A percentile compares a stretch with the other conserved stretches of the same genome.
Evolutionary conservation across 2,797 vertebrate genomes (phyloP).

Genomic region (Karalla daura): DNA sequence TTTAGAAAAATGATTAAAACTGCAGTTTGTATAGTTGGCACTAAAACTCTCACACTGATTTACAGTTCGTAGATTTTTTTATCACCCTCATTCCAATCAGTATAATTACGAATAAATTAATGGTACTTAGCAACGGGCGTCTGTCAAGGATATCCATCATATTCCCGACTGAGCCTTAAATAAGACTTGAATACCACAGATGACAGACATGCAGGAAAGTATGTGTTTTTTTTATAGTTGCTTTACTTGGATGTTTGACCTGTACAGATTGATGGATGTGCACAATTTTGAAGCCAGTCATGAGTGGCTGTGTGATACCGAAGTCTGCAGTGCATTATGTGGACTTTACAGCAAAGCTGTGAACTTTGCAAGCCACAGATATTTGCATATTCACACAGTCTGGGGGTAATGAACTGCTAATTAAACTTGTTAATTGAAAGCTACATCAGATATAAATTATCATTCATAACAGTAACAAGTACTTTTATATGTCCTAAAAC

Average conservation of each 20-base stretch:
- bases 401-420: not conserved
- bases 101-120: not conserved
- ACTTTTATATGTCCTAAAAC: not conserved
- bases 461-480: not conserved
- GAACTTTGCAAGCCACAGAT: no score
- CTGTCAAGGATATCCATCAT: not conserved
- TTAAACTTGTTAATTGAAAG: conserved; percentile 5
- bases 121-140: no score
- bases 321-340: no score
- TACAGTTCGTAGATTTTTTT: not conserved
- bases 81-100: not conserved
- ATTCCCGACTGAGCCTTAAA: not conserved
- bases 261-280: not conserved
- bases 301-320: no score
- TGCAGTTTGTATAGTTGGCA: not conserved
- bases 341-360: no score
- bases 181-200: not conserved
- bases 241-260: not conserved
- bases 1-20: not conserved
- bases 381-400: not conserved
- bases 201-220: no score
- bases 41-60: not conserved
- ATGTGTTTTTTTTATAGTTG: not conserved
- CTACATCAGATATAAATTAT: not conserved
- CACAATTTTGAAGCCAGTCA: not conserved